phyloP scores from a whole-genome alignment of 2,113 vertebrate species.

The Otolemur garnettii region DNA sequence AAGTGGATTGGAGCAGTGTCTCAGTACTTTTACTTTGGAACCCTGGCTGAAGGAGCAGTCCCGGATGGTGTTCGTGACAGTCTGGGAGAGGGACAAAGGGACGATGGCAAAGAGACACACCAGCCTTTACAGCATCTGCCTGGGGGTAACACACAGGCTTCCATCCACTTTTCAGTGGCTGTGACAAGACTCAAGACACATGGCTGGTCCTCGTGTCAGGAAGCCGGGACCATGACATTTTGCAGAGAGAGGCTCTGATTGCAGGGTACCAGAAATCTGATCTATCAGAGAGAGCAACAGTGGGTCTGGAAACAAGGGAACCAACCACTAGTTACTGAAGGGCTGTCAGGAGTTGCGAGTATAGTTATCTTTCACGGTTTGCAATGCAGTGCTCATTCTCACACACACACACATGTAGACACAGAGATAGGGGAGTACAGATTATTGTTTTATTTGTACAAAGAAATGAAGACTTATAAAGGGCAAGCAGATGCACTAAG shows the following conservation, averaged over 20 bases:
- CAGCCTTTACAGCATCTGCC: not conserved
- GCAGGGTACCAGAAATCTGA: not conserved
- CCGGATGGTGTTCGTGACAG: not conserved
- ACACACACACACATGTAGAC: not conserved
- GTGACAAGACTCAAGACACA: not conserved
- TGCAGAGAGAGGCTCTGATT: not conserved
- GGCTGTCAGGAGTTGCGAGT: not conserved
- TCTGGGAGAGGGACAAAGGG: not conserved
- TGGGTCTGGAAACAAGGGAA: not conserved
- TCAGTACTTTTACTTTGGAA: not conserved
- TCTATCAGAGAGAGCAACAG: not conserved
- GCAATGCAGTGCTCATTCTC: not conserved
- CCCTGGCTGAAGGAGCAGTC: not conserved
- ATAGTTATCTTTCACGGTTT: not conserved
- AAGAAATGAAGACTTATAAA: not conserved
- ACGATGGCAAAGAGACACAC: not conserved
- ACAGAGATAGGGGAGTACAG: not conserved
- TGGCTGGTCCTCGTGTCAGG: not conserved
- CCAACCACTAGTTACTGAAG: not conserved
- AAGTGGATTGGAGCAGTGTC: not conserved
- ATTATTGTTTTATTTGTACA: not conserved
- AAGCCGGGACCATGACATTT: not conserved
- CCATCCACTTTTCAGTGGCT: not conserved
- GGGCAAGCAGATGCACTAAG: not conserved
- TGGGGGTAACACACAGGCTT: not conserved